These are phyloP conservation scores for Aporophyla nigra DNA, from an alignment of 2,888 invertebrate genomes.

Conservation along the genomic window DNA sequence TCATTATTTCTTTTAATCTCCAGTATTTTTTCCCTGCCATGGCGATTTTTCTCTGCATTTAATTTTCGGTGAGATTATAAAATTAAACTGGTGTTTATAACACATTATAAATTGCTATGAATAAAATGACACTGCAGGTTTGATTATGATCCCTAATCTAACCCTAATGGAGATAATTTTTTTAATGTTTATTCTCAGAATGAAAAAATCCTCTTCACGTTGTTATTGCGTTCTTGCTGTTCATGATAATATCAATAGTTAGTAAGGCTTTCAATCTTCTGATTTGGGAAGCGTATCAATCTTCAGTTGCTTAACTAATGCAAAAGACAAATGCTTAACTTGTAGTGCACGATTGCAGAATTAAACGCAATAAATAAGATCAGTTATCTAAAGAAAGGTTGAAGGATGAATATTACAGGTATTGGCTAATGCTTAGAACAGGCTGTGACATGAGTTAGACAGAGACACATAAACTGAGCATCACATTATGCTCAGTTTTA, in stretches of 20 bases:
- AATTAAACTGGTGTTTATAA: too few relatives aligned
- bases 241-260: background rate
- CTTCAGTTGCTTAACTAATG: background rate
- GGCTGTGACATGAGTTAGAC: slow-evolving; percentile 18
- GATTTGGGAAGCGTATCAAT: background rate
- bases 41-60: too few relatives aligned
- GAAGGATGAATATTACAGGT: slow-evolving; percentile 19
- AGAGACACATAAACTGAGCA: too few relatives aligned
- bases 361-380: slow-evolving; percentile 18
- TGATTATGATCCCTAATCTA: background rate
- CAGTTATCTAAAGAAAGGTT: slow-evolving; percentile 16
- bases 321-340: slow-evolving; percentile 2
- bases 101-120: too few relatives aligned
- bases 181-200: background rate
- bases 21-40: too few relatives aligned
- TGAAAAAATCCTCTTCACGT: background rate
- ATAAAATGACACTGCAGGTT: background rate
- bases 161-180: background rate
- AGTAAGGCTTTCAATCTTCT: background rate
- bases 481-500: slow-evolving; percentile 3
- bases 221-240: background rate
- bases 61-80: too few relatives aligned
- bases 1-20: too few relatives aligned
- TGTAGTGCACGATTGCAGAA: slow-evolving; percentile 7
- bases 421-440: slow-evolving; percentile 16